These are phyloP conservation scores for Tiphia femorata DNA, from an alignment of 2,888 invertebrate species.

Conservation along the genomic window DNA sequence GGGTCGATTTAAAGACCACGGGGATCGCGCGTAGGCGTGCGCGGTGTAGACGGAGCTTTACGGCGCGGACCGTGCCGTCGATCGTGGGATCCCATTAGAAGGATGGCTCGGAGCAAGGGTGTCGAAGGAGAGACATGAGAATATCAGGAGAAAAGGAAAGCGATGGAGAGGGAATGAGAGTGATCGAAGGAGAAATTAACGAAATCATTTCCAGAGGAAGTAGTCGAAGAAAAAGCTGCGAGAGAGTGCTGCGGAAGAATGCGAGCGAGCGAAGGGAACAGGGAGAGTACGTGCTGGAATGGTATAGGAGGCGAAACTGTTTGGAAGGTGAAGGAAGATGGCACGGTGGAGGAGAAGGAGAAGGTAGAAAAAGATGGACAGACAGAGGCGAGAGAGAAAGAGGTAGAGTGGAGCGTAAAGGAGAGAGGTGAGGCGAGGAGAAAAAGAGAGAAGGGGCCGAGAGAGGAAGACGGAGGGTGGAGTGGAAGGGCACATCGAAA, in stretches of 20 bases:
- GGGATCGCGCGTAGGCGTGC: slow-evolving; percentile 44
- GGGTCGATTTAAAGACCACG: slow-evolving; percentile 41
- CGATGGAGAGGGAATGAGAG: too few relatives aligned
- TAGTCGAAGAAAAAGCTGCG: too few relatives aligned
- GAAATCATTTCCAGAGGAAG: too few relatives aligned
- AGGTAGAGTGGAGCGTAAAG: slow-evolving; percentile 13
- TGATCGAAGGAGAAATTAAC: too few relatives aligned
- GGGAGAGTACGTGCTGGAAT: slow-evolving; percentile 4
- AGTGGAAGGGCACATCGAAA: slow-evolving; percentile 48
- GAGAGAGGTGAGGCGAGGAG: slow-evolving; percentile 15
- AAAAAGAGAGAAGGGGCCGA: slow-evolving; percentile 7
- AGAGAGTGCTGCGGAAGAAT: background rate
- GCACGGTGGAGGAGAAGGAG: background rate
- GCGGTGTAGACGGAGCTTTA: slow-evolving; percentile 45
- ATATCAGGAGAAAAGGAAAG: too few relatives aligned
- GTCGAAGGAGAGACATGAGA: too few relatives aligned
- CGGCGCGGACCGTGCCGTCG: slow-evolving; percentile 39
- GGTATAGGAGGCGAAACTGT: slow-evolving; percentile 15
- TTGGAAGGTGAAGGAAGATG: slow-evolving; percentile 6
- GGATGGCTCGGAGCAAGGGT: too few relatives aligned
- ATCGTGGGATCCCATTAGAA: too few relatives aligned
- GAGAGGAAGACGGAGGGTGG: slow-evolving; percentile 13
- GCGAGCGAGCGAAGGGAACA: background rate
- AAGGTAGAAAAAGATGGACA: too few relatives aligned
- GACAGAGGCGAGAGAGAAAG: slow-evolving; percentile 7